Evolutionary conservation across 2,888 invertebrate species (phyloP).

Genomic region (Agriopis aurantiaria): DNA sequence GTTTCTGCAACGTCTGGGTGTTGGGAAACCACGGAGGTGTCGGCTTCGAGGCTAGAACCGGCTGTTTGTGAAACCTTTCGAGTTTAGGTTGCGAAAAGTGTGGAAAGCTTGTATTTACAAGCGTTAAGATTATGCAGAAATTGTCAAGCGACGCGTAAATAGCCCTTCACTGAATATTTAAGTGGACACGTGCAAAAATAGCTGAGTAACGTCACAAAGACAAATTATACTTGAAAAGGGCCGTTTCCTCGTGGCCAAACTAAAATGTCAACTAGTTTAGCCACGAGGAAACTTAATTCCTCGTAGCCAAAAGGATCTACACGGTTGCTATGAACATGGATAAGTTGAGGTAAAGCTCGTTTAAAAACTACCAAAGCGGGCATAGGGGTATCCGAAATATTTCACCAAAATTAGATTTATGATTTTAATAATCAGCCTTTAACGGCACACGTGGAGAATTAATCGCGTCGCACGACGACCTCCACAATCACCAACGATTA

Average conservation of each 20-base stretch:
- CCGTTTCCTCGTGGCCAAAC: too few relatives aligned
- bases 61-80: conserved; percentile 79
- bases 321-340: background rate
- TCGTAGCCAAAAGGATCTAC: too few relatives aligned
- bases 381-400: conserved; percentile 34
- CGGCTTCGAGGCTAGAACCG: conserved; percentile 75
- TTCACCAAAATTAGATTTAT: conserved; percentile 14
- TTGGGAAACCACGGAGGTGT: conserved; percentile 74
- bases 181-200: conserved; percentile 19
- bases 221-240: conserved; percentile 8
- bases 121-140: conserved; percentile 58
- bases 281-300: too few relatives aligned
- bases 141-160: conserved; percentile 46
- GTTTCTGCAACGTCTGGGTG: conserved; percentile 80
- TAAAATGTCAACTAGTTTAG: too few relatives aligned
- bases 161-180: conserved; percentile 45
- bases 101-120: conserved; percentile 72
- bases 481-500: conserved; percentile 36
- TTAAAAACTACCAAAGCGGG: conserved; percentile 5
- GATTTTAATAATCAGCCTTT: conserved; percentile 56
- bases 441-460: conserved; percentile 69
- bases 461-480: conserved; percentile 60
- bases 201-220: conserved; percentile 11
- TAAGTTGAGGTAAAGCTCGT: too few relatives aligned
- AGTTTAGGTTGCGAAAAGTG: conserved; percentile 79